Evolutionary conservation across 2,888 invertebrate species (phyloP), one percentile per base, ranked within the genome.

Genomic region (Rhingia rostrata): DNA sequence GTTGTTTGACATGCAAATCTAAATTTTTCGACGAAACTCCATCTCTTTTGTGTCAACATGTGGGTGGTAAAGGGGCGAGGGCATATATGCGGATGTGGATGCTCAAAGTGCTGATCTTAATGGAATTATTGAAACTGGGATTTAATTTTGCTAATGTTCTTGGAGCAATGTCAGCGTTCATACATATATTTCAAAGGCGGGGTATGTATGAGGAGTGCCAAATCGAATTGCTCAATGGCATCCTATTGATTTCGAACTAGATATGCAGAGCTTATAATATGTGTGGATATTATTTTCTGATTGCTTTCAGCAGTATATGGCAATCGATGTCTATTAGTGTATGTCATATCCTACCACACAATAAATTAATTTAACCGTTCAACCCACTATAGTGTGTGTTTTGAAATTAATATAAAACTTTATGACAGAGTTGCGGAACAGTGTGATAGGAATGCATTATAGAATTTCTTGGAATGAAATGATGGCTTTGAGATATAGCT

Each of bases 1-100:
- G 58, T 79, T 83, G 83, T 83, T 83, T 83, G 83, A 83, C 79
- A 83, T 83, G 83, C 79, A 83, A 79, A 83, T 83, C 83, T 73
- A 60, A 83, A 79, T 69, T 83, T 79, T 82, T 79, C 51, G 56
- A 45, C 58, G 41, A 51, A 73, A 64, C 69, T 72, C 54, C 54
- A 37, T 12, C 63, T 47, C 39, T 7, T 60, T 54, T 69, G 51
- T 63, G 67, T 49, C 51, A 60, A 47, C 54, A 63, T 73, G 53
- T 66, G 77, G 33, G 47, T 66, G n/a, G 39, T 53, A 30, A 37
- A 7, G 39, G 12, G 32, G 3, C 3, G 30, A 30, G 37, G 37
- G 53, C 53, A 7, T 60, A 69, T 33, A 35, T 53, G 58, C 63
- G 79, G 79, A 64, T 79, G 58, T 64, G 64, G 30, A 63, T 45